phyloP scores from a whole-genome alignment of 2,888 invertebrate species.

The Drosophila lacicola region DNA sequence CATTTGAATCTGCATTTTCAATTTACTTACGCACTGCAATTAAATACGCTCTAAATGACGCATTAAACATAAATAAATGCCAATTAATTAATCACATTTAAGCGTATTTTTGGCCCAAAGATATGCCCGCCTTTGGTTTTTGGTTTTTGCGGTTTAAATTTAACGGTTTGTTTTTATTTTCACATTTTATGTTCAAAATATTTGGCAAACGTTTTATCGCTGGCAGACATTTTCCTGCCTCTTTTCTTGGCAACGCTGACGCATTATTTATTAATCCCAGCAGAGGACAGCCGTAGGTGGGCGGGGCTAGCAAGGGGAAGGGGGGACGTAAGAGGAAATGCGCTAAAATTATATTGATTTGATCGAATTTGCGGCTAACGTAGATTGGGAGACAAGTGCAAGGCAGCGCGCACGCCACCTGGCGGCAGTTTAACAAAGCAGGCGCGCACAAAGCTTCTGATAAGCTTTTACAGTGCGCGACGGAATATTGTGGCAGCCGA shows the following conservation, averaged over 20 bases:
- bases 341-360: constrained; percentile 13
- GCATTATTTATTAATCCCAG: constrained; percentile 57
- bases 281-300: constrained; percentile 1
- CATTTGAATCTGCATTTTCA: constrained; percentile 17
- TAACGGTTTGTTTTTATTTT: constrained; percentile 37
- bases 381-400: neutral
- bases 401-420: constrained; percentile 39
- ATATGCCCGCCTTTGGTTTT: constrained; percentile 15
- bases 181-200: constrained; percentile 40
- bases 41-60: constrained; percentile 21
- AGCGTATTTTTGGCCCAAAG: neutral
- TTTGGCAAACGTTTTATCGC: constrained; percentile 40
- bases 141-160: constrained; percentile 32
- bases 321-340: constrained; percentile 11
- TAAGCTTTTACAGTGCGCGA: constrained; percentile 61
- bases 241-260: constrained; percentile 54
- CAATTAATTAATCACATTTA: neutral
- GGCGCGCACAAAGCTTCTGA: constrained; percentile 38
- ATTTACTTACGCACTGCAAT: constrained; percentile 28
- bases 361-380: constrained; percentile 3
- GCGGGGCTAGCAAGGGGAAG: constrained; percentile 2
- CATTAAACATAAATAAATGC: constrained; percentile 2
- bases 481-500: constrained; percentile 20
- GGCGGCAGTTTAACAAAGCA: neutral
- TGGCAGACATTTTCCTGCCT: constrained; percentile 1